Base-by-base conservation (phyloP, 2,888 invertebrate genomes). In the Notodonta ziczac region DNA sequence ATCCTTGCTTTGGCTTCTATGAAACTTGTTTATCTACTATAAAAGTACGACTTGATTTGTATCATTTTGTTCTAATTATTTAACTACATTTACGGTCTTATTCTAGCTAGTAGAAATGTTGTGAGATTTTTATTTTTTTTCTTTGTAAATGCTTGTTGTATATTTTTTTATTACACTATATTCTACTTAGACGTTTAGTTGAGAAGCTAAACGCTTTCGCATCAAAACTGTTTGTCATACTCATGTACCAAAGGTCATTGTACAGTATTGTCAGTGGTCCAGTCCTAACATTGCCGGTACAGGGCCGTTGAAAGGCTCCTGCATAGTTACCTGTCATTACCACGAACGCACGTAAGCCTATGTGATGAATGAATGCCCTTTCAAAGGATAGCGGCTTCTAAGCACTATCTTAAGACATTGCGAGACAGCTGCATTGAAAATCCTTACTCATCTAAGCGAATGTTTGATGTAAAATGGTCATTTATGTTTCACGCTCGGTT, bases 31-130 rank as follows among this genome's bases (percentile, higher is more conserved):
- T 52, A 66, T 64, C 59, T 50, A 60, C 62, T 40, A 48, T 58
- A 56, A 66, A 55, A 39, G 54, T 46, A 54, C 46, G 54, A 12
- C 52, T 40, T 54, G 70, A 70, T 73, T 61, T 56, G 59, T 65
- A 70, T 72, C 70, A 35, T 46, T 52, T 58, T 39, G 40, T 51
- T 59, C 59, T 70, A 62, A 70, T 73, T 67, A 67, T 53, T 52
- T 32, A 10, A 13, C 6, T 52, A 50, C 50, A 46, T n/a, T 7
- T 42, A 46, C 13, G 46, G n/a, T n/a, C 46, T 4, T 46, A 46
- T n/a, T 46, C 10, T 12, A 42, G 35, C 35, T 35, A 35, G n/a
- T n/a, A n/a, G n/a, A n/a, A n/a, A n/a, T n/a, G n/a, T n/a, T n/a
- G n/a, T n/a, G n/a, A n/a, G n/a, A n/a, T n/a, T n/a, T n/a, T n/a